phyloP scores from a whole-genome alignment of 2,113 vertebrate genomes.

The Scolopax mira region DNA sequence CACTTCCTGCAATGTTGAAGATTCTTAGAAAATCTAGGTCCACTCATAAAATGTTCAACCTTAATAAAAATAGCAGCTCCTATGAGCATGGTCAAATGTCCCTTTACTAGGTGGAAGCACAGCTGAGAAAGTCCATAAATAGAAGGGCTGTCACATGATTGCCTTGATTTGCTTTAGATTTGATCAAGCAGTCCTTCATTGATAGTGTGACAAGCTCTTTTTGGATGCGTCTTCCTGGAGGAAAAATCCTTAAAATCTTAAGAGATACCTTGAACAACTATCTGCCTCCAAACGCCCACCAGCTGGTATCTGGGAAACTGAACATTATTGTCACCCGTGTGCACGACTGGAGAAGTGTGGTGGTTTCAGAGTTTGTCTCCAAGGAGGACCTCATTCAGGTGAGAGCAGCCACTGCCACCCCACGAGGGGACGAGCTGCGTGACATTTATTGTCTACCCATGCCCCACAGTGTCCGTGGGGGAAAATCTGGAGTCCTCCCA shows the following conservation, averaged over 20 bases:
- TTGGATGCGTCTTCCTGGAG: rapidly evolving
- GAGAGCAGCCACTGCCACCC: background rate
- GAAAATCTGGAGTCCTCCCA: background rate
- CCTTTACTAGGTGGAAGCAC: background rate
- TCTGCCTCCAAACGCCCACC: slow-evolving; percentile 72
- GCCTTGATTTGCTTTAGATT: background rate
- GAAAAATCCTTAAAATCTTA: background rate
- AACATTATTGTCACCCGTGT: slow-evolving; percentile 74
- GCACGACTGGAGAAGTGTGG: slow-evolving; percentile 52
- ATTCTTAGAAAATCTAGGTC: background rate
- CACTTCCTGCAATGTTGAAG: background rate
- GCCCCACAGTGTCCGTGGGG: background rate
- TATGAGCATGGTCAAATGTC: background rate
- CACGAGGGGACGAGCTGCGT: rapidly evolving
- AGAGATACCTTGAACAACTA: background rate
- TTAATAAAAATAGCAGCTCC: background rate
- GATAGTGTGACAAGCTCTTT: rapidly evolving
- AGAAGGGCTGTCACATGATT: background rate
- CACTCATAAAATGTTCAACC: background rate
- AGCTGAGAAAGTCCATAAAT: background rate
- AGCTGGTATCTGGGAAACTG: slow-evolving; percentile 72
- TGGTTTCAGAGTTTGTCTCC: slow-evolving; percentile 72
- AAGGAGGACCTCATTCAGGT: slow-evolving; percentile 82
- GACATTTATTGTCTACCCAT: background rate
- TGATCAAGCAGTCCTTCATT: rapidly evolving